phyloP scores from a whole-genome alignment of 37 sponge, comb jelly and placozoan species.

The Mnemiopsis leidyi region DNA sequence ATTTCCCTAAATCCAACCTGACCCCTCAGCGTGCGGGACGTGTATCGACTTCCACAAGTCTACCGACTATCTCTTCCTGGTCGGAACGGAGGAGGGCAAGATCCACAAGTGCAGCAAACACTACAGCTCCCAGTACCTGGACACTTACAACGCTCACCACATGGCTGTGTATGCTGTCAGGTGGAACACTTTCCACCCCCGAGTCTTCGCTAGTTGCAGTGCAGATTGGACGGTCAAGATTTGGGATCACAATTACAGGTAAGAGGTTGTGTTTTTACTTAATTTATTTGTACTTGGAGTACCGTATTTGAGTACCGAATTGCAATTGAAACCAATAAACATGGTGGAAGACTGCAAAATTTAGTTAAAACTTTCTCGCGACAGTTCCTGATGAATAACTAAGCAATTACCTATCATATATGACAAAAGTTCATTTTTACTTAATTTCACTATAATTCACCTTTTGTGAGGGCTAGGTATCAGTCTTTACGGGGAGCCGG shows the following conservation, averaged over 20 bases:
- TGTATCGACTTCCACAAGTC: conserved; percentile 81
- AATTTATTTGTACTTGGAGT: neutral
- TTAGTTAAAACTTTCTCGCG: no score
- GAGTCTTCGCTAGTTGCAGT: conserved; percentile 91
- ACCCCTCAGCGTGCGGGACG: conserved; percentile 78
- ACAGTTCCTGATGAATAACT: no score
- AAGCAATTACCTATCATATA: no score
- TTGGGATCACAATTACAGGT: conserved; percentile 81
- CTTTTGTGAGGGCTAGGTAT: no score
- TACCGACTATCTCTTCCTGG: conserved; percentile 84
- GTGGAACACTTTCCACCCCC: conserved; percentile 90
- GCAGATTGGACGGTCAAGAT: conserved; percentile 99
- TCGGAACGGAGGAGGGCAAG: conserved; percentile 87
- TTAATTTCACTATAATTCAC: no score
- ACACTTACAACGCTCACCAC: conserved; percentile 83
- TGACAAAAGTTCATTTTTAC: no score
- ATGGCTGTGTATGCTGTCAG: conserved; percentile 86
- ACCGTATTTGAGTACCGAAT: no score
- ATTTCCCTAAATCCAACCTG: no score
- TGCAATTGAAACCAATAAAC: no score
- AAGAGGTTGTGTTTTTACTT: neutral
- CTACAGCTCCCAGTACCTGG: conserved; percentile 84
- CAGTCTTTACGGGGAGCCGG: no score
- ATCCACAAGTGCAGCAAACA: conserved; percentile 95
- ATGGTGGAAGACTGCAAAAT: no score